Evolutionary conservation across 2,113 vertebrate species (phyloP), one percentile per base, ranked within the genome.

Genomic region (Dromaius novaehollandiae): DNA sequence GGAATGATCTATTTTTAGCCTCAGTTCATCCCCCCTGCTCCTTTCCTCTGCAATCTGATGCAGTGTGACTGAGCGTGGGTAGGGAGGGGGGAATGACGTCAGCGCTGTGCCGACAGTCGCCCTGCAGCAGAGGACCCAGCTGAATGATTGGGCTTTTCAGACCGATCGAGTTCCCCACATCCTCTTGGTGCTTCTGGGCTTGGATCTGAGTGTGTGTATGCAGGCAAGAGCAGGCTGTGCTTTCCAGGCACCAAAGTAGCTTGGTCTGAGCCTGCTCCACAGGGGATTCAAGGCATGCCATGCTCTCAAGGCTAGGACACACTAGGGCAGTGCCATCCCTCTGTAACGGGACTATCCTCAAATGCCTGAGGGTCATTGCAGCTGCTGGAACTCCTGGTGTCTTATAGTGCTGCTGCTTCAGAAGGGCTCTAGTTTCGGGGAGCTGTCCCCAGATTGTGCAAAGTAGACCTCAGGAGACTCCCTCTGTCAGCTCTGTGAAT

Each of bases 1-100:
- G 56, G 56, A 34, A 6, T 83, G 82, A 68, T 93, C 92, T 96
- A 90, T 95, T 96, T 96, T 97, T 97, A 95, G 80, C 60, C 90
- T 28, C 24, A 0, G 6, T 70, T 94, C 71, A 73, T 88, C 44
- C 58, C 58, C 48, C n/a, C 82, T 48, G 40, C 82, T 95, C 86
- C 44, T 5, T 28, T 90, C 66, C 73, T 92, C 80, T 0, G 3
- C 94, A 95, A 16, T 92, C 64, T 19, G 58, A 7, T 77, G 85
- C 38, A 3, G 77, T 1, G 1, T 73, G 75, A 82, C 80, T 80
- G 75, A 89, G 76, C 0, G 12, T 90, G 90, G 83, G 93, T 79
- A 71, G 73, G 73, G 73, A 90, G 34, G 55, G 44, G 51, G 40
- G 38, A 60, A 32, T 0, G 1, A 80, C 88, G 77, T 30, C 1